A percentile compares a stretch with the other conserved stretches of the same genome.
Conservation (phyloP, 2,797 vertebrate genomes). For the Arnoldichthys spilopterus region DNA sequence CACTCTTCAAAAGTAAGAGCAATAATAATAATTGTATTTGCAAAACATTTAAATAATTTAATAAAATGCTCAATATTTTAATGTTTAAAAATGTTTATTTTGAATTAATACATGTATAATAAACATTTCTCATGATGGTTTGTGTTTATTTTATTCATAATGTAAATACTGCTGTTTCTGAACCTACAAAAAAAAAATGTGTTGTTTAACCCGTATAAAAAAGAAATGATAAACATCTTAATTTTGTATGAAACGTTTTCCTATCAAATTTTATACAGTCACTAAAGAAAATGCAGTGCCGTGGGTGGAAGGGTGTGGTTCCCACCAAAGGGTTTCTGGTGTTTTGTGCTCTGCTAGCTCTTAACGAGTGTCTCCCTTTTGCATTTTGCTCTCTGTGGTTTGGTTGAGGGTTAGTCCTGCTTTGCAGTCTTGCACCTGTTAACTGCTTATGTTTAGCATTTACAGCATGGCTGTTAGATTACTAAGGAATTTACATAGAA, state of each 20-base stretch:
- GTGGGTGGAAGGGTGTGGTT: not conserved
- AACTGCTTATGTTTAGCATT: slow-evolving; percentile 65
- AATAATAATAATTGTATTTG: not conserved
- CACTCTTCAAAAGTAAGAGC: not conserved
- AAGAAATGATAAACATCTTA: too few species aligned
- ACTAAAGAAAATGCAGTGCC: not conserved
- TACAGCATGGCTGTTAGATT: slow-evolving; percentile 22
- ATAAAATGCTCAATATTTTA: too few species aligned
- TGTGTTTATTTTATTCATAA: too few species aligned
- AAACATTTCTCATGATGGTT: too few species aligned
- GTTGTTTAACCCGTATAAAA: too few species aligned
- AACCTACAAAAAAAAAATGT: too few species aligned
- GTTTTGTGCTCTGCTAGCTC: slow-evolving; percentile 32
- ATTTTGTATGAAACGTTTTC: too few species aligned
- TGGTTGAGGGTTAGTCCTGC: slow-evolving; percentile 61
- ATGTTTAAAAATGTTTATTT: too few species aligned
- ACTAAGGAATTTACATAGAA: slow-evolving; percentile 52
- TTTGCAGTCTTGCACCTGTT: slow-evolving; percentile 71
- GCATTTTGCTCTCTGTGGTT: slow-evolving; percentile 73
- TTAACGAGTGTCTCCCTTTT: slow-evolving; percentile 54
- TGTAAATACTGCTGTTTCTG: too few species aligned
- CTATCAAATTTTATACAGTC: not conserved
- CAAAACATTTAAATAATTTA: too few species aligned
- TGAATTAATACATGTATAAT: too few species aligned
- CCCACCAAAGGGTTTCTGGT: not conserved